Evolutionary conservation across 2,113 vertebrate species (phyloP), one percentile per base, ranked within the genome.

Genomic region (Ia io): DNA sequence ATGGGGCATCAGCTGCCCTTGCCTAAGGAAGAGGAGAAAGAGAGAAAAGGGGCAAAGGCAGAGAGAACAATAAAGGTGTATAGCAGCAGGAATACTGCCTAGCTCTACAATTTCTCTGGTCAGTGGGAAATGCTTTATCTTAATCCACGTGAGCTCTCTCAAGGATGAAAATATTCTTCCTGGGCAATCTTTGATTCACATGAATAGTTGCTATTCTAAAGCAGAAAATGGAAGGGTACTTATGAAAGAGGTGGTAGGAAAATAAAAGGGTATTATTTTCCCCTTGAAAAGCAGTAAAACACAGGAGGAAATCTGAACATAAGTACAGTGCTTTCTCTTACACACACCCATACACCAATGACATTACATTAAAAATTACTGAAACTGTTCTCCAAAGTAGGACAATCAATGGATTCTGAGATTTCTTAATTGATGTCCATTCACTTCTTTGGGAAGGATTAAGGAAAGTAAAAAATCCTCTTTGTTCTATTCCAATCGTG

Each of bases 221-320:
- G 71, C 20, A 87, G 77, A 80, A 88, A 61, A 16, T 79, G 35
- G 5, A 63, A 91, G 73, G 83, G 25, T 56, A 35, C 71, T 44
- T 78, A 35, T 25, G 9, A 61, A 85, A 63, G 20, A 90, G 5
- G 23, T 32, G 6, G 37, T 83, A 4, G 44, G 32, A 65, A 63
- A 85, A 73, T 42, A 56, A 84, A 65, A 6, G 30, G 23, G 12
- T 30, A n/a, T 67, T 53, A 35, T 9, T 30, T 37, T 9, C 49
- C 20, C 17, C 22, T 40, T 28, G 44, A 70, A 23, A 67, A 53
- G 49, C 0, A 77, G 12, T 44, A 35, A 84, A 53, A 70, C 4
- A 77, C 16, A 25, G 7, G 51, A 89, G 42, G 16, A 93, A 78
- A 59, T 49, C 23, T 87, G 42, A 84, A 93, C 94, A 73, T 73